Evolutionary conservation across 2,113 vertebrate genomes (phyloP).

Genomic region (Donacobius atricapilla): DNA sequence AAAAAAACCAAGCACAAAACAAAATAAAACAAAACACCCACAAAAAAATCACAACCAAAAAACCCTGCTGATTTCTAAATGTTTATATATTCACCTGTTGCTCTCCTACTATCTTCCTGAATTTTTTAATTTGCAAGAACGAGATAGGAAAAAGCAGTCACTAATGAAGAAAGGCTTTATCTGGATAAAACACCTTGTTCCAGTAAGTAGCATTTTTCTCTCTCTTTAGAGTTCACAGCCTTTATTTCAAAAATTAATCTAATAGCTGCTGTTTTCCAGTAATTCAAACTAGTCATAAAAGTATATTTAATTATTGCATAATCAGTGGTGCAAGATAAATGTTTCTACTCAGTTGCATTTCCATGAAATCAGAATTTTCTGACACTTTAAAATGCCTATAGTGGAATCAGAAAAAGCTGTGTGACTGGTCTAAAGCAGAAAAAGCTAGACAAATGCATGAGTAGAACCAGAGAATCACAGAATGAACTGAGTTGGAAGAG

Average conservation of each 20-base stretch:
- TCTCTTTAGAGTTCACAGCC: neutral
- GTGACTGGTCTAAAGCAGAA: neutral
- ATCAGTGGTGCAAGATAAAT: constrained; percentile 32
- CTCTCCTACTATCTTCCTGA: neutral
- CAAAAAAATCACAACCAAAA: neutral
- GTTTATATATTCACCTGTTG: neutral
- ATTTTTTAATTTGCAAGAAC: constrained; percentile 1
- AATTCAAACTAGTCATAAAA: constrained; percentile 18
- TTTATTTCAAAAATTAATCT: constrained; percentile 27
- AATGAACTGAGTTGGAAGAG: neutral
- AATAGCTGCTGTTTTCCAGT: constrained; percentile 2
- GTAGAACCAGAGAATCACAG: neutral
- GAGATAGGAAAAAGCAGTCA: neutral
- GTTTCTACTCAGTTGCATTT: neutral
- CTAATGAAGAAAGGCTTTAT: constrained; percentile 4
- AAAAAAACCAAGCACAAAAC: neutral
- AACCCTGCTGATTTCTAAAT: neutral
- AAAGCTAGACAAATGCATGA: neutral
- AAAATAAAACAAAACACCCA: neutral
- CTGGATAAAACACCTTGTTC: constrained; percentile 32
- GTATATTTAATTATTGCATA: constrained; percentile 17
- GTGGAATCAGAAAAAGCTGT: neutral
- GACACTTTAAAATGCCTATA: neutral
- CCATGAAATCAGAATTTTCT: constrained; percentile 25
- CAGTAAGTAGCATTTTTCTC: constrained; percentile 8